Evolutionary conservation across 1,140 invertebrate species (phyloP), one percentile per base, ranked within the genome.

Genomic region (Pogonomyrmex californicus): DNA sequence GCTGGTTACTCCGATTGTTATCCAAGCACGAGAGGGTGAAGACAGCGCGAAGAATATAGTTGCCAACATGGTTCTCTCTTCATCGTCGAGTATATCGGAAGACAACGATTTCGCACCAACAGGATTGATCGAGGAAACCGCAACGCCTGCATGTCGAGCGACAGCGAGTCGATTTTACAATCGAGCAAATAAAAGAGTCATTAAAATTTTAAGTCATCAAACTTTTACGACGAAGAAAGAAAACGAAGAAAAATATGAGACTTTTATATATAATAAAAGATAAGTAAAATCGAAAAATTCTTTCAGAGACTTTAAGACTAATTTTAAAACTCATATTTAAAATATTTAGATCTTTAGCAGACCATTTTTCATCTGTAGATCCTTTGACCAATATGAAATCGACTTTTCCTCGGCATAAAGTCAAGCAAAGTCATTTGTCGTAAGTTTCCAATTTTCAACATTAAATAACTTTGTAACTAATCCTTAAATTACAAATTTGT

Each of bases 1-100:
- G 65, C 62, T 71, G 77, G 63, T 86, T 79, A 60, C 58, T 86
- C 65, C 79, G 82, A 76, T 66, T 82, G 76, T 86, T 71, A 68
- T 70, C 77, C 85, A 33, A 23, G 51, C n/a, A n/a, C 68, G 30
- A 36, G 58, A 41, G 12, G 4, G 9, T 47, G 12, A 54, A 10
- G 65, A 38, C 79, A 17, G 14, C 49, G 54, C 54, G 65, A n/a
- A 38, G 51, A 51, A 65, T 33, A 51, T 44, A 41, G 65, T 51
- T 65, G 63, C 51, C 62, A 47, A 66, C 38, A 60, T 3, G 54
- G 41, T 44, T 51, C 33, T 44, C 62, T 60, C 58, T 79, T 56
- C 54, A 79, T 79, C 17, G 51, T 17, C 54, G 54, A 83, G 41
- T 83, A 54, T 41, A 83, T 73, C 54, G 68, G 54, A 54, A 82